phyloP scores from a whole-genome alignment of 2,888 invertebrate species.

The Drosophila birchii region DNA sequence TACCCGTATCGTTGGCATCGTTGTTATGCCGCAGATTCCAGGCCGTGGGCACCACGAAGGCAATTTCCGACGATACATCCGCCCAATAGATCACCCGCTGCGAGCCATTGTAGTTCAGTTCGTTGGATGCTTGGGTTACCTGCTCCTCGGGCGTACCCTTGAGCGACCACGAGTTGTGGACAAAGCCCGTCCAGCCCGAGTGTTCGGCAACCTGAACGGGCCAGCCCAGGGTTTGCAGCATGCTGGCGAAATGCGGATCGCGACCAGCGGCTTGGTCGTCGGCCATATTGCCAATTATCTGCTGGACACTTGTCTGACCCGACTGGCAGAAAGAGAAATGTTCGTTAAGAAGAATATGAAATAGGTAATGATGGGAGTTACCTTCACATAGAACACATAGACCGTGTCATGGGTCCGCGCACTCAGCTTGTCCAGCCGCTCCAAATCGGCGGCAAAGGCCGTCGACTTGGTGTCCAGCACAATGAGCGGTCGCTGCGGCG shows the following conservation, averaged over 20 bases:
- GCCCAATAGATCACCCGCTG: conserved; percentile 97
- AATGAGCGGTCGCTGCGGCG: conserved; percentile 81
- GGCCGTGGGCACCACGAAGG: conserved; percentile 94
- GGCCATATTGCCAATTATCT: conserved; percentile 88
- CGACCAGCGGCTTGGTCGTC: conserved; percentile 76
- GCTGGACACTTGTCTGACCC: conserved; percentile 91
- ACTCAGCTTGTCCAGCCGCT: conserved; percentile 93
- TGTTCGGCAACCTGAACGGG: conserved; percentile 93
- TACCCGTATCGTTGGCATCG: conserved; percentile 83
- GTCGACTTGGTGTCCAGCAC: conserved; percentile 84
- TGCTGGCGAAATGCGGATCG: conserved; percentile 87
- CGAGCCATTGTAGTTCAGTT: conserved; percentile 92
- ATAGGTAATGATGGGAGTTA: neutral
- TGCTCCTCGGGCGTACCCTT: conserved; percentile 63
- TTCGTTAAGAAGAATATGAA: accelerated
- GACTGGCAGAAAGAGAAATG: conserved; percentile 82
- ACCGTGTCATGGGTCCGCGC: conserved; percentile 95
- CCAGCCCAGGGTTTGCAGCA: conserved; percentile 92
- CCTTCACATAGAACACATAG: conserved; percentile 96
- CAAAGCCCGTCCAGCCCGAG: conserved; percentile 97
- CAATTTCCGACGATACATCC: conserved; percentile 96
- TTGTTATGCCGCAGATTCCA: conserved; percentile 85
- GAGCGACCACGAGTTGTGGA: conserved; percentile 93
- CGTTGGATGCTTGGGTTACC: conserved; percentile 73
- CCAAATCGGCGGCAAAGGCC: conserved; percentile 92